Base-by-base conservation (phyloP, 2,797 vertebrate species). In the Pristis pectinata region DNA sequence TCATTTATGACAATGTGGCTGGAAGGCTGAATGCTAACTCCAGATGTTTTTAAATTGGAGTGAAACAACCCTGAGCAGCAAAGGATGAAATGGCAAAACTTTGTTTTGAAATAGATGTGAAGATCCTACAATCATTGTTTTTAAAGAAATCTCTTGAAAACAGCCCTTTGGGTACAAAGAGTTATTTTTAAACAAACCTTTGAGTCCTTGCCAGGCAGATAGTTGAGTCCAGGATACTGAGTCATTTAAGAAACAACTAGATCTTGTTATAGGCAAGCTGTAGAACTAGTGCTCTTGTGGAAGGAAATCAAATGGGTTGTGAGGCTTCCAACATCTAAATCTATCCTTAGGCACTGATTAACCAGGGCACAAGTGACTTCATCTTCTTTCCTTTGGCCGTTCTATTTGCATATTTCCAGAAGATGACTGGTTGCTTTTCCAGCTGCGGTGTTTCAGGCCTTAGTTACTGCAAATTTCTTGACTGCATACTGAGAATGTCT, bases 1-100 rank as follows among this genome's bases (percentile, higher is more conserved):
- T 9, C 92, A 76, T 94, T 34, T 76, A 70, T 76, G 92, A 94
- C 41, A 72, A 76, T 53, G 64, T 93, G 67, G 41, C 37, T 93
- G 67, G 91, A 93, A 93, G 41, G 41, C 41, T 41, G 41, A n/a
- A 94, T 76, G 92, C 49, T 76, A 76, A 27, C 44, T 74, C 44
- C 92, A 76, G 44, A 94, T 94, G 30, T 53, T 91, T 91, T 41
- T 19, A 67, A 67, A 41, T 37, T 67, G 44, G 87, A 67, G 1
- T 91, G 30, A 37, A 91, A 41, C n/a, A 74, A 93, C 27, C 3
- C 41, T 30, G 5, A 76, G 30, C 72, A 94, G 44, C 24, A 93
- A 70, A 49, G 70, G 92, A 74, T 70, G 37, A 76, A 94, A 49
- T 76, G 27, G 41, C 22, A n/a, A 11, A 74, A 94, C 6, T 56